Conservation (phyloP, 2,888 invertebrate genomes). For the Macaria liturata region DNA sequence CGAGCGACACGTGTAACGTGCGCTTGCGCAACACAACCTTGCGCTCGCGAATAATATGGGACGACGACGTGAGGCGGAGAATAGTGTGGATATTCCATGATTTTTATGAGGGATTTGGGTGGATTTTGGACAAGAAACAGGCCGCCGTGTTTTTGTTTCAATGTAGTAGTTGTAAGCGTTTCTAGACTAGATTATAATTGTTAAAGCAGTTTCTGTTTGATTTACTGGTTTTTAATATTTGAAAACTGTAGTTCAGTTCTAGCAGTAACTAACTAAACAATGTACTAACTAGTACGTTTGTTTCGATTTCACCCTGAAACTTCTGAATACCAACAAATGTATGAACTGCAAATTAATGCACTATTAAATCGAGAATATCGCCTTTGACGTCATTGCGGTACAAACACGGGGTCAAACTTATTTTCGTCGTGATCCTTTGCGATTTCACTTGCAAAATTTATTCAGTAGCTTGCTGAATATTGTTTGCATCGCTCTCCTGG, state of each 20-base stretch:
- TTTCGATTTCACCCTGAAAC: too few relatives aligned
- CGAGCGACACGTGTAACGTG: constrained; percentile 65
- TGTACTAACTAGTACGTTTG: too few relatives aligned
- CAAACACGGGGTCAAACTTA: constrained; percentile 26
- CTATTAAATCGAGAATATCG: constrained; percentile 5
- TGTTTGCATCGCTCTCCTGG: constrained; percentile 33
- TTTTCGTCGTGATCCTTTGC: constrained; percentile 19
- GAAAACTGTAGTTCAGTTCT: too few relatives aligned
- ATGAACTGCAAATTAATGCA: too few relatives aligned
- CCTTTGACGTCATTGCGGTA: constrained; percentile 14
- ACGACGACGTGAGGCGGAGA: constrained; percentile 40
- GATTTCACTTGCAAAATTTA: constrained; percentile 44
- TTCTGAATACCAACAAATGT: too few relatives aligned
- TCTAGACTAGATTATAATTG: too few relatives aligned
- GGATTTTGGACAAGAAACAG: too few relatives aligned
- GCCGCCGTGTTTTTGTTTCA: too few relatives aligned
- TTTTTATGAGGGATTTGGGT: background rate
- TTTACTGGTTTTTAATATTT: too few relatives aligned
- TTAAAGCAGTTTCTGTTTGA: too few relatives aligned
- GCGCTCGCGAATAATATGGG: constrained; percentile 73
- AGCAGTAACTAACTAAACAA: too few relatives aligned
- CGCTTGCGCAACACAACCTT: constrained; percentile 76
- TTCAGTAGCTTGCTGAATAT: constrained; percentile 32
- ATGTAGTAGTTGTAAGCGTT: too few relatives aligned
- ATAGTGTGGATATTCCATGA: constrained; percentile 43